Percentiles rank a stretch among this genome's conserved stretches.
Evolutionary conservation across 2,888 invertebrate genomes (phyloP).

Genomic region (Stenodema calcarata): DNA sequence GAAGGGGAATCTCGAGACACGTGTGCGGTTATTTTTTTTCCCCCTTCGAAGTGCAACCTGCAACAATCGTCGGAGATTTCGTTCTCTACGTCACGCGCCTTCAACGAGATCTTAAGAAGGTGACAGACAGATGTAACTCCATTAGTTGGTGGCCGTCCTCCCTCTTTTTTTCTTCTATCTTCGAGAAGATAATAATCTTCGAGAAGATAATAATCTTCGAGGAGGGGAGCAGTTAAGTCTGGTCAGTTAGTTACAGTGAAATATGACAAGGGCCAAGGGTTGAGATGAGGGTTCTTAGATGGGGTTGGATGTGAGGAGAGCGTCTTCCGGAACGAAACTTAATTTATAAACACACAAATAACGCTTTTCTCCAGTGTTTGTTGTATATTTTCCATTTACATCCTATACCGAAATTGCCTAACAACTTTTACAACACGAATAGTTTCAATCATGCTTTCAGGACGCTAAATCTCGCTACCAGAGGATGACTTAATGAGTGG

Average conservation of each 20-base stretch:
- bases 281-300: background rate
- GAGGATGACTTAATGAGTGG: too few relatives aligned
- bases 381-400: too few relatives aligned
- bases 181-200: background rate
- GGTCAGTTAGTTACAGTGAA: slow-evolving; percentile 6
- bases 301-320: background rate
- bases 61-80: background rate
- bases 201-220: background rate
- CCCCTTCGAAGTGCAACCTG: background rate
- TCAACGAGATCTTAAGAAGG: background rate
- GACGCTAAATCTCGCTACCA: too few relatives aligned
- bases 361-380: too few relatives aligned
- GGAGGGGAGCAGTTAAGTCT: background rate
- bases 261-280: background rate
- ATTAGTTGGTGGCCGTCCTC: background rate
- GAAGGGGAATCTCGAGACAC: background rate
- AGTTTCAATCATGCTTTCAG: too few relatives aligned
- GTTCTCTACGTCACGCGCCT: background rate
- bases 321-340: too few relatives aligned
- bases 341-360: too few relatives aligned
- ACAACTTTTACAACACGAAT: too few relatives aligned
- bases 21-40: background rate
- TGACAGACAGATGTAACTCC: slow-evolving; percentile 18
- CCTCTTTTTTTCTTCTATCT: background rate
- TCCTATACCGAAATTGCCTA: too few relatives aligned